These are phyloP conservation scores for Hirtodrosophila trivittata DNA, from an alignment of 2,888 invertebrate genomes.

Conservation along the genomic window DNA sequence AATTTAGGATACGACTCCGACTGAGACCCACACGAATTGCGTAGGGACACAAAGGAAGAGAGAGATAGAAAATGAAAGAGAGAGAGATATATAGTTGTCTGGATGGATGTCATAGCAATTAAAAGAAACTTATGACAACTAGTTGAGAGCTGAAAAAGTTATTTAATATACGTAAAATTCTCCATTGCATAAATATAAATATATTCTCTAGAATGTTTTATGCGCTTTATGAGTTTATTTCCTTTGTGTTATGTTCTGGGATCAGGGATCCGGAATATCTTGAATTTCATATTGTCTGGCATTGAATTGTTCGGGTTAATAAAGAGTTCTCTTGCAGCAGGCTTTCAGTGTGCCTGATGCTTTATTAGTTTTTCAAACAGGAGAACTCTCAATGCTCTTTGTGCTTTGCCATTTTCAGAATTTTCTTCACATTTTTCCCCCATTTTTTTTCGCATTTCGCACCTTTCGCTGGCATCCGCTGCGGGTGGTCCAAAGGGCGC, in stretches of 20 bases:
- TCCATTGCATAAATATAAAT: conserved; percentile 14
- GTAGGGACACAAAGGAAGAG: conserved; percentile 1
- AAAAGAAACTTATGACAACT: conserved; percentile 22
- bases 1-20: conserved; percentile 68
- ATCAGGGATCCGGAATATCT: conserved; percentile 14
- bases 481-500: conserved; percentile 45
- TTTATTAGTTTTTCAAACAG: conserved; percentile 39
- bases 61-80: background rate
- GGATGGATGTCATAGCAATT: conserved; percentile 40
- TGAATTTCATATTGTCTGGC: conserved; percentile 26
- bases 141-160: conserved; percentile 12
- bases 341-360: conserved; percentile 26
- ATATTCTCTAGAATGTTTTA: conserved; percentile 12
- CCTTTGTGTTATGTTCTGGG: background rate
- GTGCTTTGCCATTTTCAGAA: background rate
- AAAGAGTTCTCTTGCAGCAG: background rate
- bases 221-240: conserved; percentile 18
- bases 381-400: conserved; percentile 10
- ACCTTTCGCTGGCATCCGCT: conserved; percentile 45
- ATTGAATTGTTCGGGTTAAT: conserved; percentile 2
- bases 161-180: background rate
- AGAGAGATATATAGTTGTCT: conserved; percentile 8
- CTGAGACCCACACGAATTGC: conserved; percentile 17
- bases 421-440: conserved; percentile 6
- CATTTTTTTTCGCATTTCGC: conserved; percentile 26